Evolutionary conservation across 1,140 invertebrate genomes (phyloP), one percentile per base, ranked within the genome.

Genomic region (Aleiodes sp.): DNA sequence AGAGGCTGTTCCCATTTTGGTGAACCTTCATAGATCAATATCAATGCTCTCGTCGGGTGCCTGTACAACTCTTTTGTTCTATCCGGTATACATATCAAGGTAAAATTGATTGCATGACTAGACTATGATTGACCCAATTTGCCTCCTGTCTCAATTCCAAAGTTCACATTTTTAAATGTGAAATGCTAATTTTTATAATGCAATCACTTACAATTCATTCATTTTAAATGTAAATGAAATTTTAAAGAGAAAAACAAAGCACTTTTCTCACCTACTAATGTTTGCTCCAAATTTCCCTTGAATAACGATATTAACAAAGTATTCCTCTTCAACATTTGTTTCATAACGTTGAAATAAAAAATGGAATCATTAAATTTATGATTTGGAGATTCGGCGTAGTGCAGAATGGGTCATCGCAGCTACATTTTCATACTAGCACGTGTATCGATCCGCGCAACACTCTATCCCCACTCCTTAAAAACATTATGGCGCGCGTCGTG

Each of bases 1-100:
- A 52, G 46, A 24, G 19, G 3, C 56, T 59, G n/a, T 31, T 33
- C 10, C 26, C 56, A 57, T 26, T 59, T 59, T 31, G 56, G 10
- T 3, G n/a, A 31, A 14, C 56, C 56, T 59, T 59, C 56, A 6
- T n/a, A 59, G 56, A 59, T 59, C 56, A 59, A 59, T 59, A 59
- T 59, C 24, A 52, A 52, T 16, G 46, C 46, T 24, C 16, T 26
- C n/a, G n/a, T n/a, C n/a, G 2, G 21, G 46, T 52, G 21, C 2
- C n/a, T 52, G 46, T 52, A 52, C 8, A 19, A 4, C 31, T 4
- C 10, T 10, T 35, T 10, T 35, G 10, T 16, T 52, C 16, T 52
- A 52, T 52, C 21, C 46, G 3, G 21, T 52, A 24, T 26, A 52
- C 46, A 21, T n/a, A n/a, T 26, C 46, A 52, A 52, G 19, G 21